Evolutionary conservation across 2,797 vertebrate genomes (phyloP).

Genomic region (Graptemys geographica): DNA sequence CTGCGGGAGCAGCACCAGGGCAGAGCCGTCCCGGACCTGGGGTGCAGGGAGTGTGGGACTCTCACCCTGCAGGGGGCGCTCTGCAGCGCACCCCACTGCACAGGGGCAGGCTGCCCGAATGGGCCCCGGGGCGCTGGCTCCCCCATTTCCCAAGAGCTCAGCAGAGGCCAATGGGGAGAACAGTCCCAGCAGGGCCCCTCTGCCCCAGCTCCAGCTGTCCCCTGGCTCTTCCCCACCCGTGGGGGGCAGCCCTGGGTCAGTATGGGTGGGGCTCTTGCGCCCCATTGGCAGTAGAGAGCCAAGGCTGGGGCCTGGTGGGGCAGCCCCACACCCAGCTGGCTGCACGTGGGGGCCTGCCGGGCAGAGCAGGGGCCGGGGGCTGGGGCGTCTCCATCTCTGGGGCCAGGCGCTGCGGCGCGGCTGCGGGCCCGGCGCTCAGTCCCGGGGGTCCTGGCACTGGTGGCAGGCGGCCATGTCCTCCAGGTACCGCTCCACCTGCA

Average conservation of each 20-base stretch:
- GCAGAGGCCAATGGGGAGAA: neutral
- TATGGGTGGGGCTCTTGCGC: neutral
- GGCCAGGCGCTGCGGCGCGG: rapidly evolving
- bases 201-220: too few species aligned
- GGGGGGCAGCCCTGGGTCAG: neutral
- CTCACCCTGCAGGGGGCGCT: neutral
- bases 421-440: constrained; percentile 77
- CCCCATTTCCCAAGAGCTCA: neutral
- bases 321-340: neutral
- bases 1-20: neutral
- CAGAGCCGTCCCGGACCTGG: constrained; percentile 34
- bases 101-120: neutral
- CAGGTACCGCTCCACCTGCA: constrained; percentile 92
- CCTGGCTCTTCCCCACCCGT: too few species aligned
- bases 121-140: neutral
- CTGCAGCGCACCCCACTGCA: neutral
- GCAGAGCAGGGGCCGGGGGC: neutral
- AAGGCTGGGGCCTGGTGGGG: neutral
- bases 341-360: neutral
- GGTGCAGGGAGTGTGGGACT: neutral
- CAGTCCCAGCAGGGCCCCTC: too few species aligned
- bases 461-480: constrained; percentile 89
- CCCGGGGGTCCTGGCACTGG: constrained; percentile 88
- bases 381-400: neutral
- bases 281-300: neutral